Base-by-base conservation (phyloP, 2,888 invertebrate species). In the Drosophila ochracea region DNA sequence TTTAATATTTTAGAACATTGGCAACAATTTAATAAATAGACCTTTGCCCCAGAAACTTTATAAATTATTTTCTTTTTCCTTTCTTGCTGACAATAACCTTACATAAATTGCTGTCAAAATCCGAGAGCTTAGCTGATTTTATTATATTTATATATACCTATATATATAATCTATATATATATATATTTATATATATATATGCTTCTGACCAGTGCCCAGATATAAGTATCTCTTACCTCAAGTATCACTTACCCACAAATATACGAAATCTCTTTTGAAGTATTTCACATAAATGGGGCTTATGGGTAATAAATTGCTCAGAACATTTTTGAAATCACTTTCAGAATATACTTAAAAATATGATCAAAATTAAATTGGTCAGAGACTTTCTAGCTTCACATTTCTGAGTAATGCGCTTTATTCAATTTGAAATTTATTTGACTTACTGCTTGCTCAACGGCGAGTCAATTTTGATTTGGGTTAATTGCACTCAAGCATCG, bases 401-500 rank as follows among this genome's bases (percentile, higher is more conserved):
- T 28, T 35, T 4, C 10, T 7, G 47, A 47, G 28, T 7, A 13
- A 28, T 5, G 35, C 16, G 10, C 7, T 21, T 39, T 25, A 60
- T 41, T 61, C 16, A 59, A 64, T 60, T 43, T 57, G 41, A 63
- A 47, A 57, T 37, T 13, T 2, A 41, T 50, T n/a, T 37, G 28
- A 33, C 57, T 57, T 41, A 3, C 37, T 37, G 37, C 37, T 28
- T 21, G n/a, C 33, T 28, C 50, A 37, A 4, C 30, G 30, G 25
- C 25, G 21, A 43, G 10, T 52, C 21, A 35, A 37, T 59, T 60
- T 62, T 62, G 61, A 55, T 66, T 65, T 33, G 61, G 58, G 54
- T 68, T 65, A 41, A 47, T 62, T 68, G 57, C 28, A 55, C 35
- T 25, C 16, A 28, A 77, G 21, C 59, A 13, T 30, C 30, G n/a